phyloP scores from a whole-genome alignment of 2,797 vertebrate genomes.

The Lateolabrax maculatus region DNA sequence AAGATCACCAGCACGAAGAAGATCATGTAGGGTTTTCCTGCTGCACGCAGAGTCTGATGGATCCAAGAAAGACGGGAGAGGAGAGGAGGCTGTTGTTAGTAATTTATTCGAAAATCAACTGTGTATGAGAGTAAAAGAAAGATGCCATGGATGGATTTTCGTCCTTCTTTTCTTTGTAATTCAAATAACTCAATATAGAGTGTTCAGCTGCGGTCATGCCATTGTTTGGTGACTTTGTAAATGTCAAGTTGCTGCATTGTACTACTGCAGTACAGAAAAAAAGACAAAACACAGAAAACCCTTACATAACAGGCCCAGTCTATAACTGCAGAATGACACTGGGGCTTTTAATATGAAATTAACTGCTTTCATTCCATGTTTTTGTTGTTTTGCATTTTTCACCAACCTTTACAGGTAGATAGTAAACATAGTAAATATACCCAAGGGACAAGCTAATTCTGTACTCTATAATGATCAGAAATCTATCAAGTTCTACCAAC shows the following conservation, averaged over 20 bases:
- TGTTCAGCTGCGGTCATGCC: not conserved
- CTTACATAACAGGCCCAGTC: slow-evolving; percentile 26
- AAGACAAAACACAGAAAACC: not conserved
- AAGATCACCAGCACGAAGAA: slow-evolving; percentile 99
- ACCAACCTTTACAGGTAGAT: not conserved
- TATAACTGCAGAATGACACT: slow-evolving; percentile 11
- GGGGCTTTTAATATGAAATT: not conserved
- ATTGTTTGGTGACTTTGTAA: slow-evolving; percentile 41
- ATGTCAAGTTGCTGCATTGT: slow-evolving; percentile 34
- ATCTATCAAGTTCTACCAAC: slow-evolving; percentile 71
- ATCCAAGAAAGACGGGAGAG: not conserved
- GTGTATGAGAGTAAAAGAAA: not conserved
- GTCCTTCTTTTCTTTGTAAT: not conserved
- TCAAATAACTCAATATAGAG: not conserved
- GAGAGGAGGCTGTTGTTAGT: not conserved
- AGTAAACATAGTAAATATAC: not conserved
- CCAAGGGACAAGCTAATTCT: not conserved
- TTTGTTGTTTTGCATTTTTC: not conserved
- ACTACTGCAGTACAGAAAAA: slow-evolving; percentile 13
- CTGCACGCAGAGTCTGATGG: slow-evolving; percentile 92
- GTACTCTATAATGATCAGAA: not conserved
- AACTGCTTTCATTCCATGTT: not conserved
- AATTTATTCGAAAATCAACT: not conserved
- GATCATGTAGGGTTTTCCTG: slow-evolving; percentile 98
- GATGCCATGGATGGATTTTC: not conserved